Conservation (phyloP, 2,888 invertebrate genomes). For the Elmis aenea region DNA sequence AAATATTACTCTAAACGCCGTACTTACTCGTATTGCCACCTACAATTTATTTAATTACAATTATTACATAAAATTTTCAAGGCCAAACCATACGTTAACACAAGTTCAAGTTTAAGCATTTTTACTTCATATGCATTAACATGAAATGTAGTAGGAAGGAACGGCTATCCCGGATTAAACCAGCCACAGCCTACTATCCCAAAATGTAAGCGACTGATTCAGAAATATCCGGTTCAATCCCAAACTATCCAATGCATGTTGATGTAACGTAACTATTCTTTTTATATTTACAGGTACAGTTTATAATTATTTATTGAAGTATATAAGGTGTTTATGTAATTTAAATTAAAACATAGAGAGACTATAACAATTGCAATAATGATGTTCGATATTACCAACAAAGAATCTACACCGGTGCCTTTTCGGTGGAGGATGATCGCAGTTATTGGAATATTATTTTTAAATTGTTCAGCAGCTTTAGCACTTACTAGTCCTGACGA, state of each 20-base stretch:
- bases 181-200: too few species aligned
- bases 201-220: too few species aligned
- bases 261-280: neutral
- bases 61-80: too few species aligned
- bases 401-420: slow-evolving; percentile 9
- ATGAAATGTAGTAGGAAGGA: too few species aligned
- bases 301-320: slow-evolving; percentile 2
- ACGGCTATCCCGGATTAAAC: too few species aligned
- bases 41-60: too few species aligned
- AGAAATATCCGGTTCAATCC: slow-evolving; percentile 6
- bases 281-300: slow-evolving; percentile 7
- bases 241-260: slow-evolving; percentile 1
- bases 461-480: neutral
- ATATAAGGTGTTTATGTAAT: too few species aligned
- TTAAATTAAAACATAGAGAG: neutral
- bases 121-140: too few species aligned
- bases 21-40: too few species aligned
- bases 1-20: too few species aligned
- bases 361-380: slow-evolving; percentile 3
- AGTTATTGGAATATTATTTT: slow-evolving; percentile 3
- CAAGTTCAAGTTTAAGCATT: too few species aligned
- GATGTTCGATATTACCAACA: slow-evolving; percentile 13
- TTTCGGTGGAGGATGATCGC: slow-evolving; percentile 5
- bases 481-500: neutral
- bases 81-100: too few species aligned